Evolutionary conservation across 1,140 invertebrate genomes (phyloP).

Genomic region (Drosophila rhopaloa): DNA sequence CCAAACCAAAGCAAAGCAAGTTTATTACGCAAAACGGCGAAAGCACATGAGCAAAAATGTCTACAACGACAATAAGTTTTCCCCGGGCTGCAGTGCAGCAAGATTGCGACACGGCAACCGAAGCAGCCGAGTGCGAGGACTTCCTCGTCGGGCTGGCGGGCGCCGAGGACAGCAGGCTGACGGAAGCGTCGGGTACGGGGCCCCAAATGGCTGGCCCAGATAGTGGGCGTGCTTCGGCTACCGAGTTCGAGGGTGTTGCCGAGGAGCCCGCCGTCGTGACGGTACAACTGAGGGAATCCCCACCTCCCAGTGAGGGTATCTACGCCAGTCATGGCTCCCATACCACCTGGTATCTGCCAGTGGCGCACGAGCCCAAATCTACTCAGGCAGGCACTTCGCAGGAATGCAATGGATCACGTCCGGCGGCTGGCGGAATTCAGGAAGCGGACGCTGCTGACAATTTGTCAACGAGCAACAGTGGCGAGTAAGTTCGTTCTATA

Average conservation of each 20-base stretch:
- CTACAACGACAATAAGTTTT: conserved; percentile 55
- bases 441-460: not conserved
- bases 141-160: conserved; percentile 36
- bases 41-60: conserved; percentile 47
- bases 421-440: not conserved
- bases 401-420: conserved; percentile 16
- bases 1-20: conserved; percentile 17
- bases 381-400: conserved; percentile 10
- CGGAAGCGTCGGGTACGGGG: too few relatives aligned
- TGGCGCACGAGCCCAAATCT: conserved; percentile 13
- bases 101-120: conserved; percentile 13
- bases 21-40: conserved; percentile 39
- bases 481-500: conserved; percentile 22
- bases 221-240: conserved; percentile 69
- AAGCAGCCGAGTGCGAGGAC: conserved; percentile 10
- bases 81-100: conserved; percentile 21
- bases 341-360: conserved; percentile 67
- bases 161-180: conserved; percentile 18
- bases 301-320: conserved; percentile 6
- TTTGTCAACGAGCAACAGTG: not conserved
- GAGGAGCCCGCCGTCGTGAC: conserved; percentile 21
- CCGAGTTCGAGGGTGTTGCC: conserved; percentile 56
- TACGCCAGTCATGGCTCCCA: conserved; percentile 54
- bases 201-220: conserved; percentile 24
- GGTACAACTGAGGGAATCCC: conserved; percentile 25